Percentiles rank a stretch among this genome's conserved stretches.
Evolutionary conservation across 2,888 invertebrate genomes (phyloP).

Genomic region (Drosophila fulvimacula): DNA sequence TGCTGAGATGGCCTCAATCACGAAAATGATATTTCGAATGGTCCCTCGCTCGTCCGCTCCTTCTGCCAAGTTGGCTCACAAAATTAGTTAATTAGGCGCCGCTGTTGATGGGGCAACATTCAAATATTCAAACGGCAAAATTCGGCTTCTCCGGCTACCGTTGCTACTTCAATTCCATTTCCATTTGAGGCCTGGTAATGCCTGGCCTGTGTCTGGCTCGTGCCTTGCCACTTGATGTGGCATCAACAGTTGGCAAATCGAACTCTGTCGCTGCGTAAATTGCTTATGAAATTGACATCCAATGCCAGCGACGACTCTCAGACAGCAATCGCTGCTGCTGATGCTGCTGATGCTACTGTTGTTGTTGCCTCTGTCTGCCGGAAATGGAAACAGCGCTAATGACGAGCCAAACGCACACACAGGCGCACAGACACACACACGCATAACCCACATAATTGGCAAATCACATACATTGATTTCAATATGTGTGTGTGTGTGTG

Average conservation of each 20-base stretch:
- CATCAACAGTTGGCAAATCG: constrained; percentile 80
- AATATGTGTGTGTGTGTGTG: constrained; percentile 50
- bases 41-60: constrained; percentile 5
- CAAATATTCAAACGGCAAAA: constrained; percentile 37
- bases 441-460: constrained; percentile 78
- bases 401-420: constrained; percentile 69
- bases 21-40: constrained; percentile 46
- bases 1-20: background rate
- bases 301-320: constrained; percentile 52
- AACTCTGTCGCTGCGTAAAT: constrained; percentile 73
- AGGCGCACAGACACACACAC: constrained; percentile 15
- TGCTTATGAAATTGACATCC: constrained; percentile 81
- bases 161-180: constrained; percentile 31
- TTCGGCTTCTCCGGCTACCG: background rate
- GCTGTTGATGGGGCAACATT: constrained; percentile 43
- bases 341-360: constrained; percentile 23
- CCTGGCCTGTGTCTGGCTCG: constrained; percentile 13
- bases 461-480: constrained; percentile 81
- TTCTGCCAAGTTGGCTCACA: constrained; percentile 17
- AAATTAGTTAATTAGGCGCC: constrained; percentile 79
- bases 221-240: constrained; percentile 36
- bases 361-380: constrained; percentile 69
- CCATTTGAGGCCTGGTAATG: constrained; percentile 1
- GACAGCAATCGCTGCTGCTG: constrained; percentile 27
- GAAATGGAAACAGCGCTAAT: constrained; percentile 81